phyloP scores from a whole-genome alignment of 2,797 vertebrate genomes.

The Poeciliopsis infans region DNA sequence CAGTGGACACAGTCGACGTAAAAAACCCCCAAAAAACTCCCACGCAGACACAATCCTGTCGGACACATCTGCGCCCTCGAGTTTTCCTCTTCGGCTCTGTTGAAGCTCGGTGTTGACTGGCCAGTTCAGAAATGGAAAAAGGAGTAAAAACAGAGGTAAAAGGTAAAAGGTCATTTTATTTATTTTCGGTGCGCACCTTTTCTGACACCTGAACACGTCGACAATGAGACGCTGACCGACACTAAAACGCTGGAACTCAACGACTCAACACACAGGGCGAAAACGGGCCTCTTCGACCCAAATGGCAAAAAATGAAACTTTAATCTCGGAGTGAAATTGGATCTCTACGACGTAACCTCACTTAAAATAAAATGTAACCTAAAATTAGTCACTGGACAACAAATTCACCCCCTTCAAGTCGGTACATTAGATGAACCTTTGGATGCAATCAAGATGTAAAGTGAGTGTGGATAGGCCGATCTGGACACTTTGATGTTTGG shows the following conservation, averaged over 20 bases:
- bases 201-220: slow-evolving; percentile 26
- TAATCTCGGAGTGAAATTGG: neutral
- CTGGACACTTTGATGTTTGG: neutral
- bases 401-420: neutral
- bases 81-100: slow-evolving; percentile 12
- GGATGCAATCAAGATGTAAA: neutral
- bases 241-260: slow-evolving; percentile 13
- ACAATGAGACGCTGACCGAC: slow-evolving; percentile 20
- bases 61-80: slow-evolving; percentile 18
- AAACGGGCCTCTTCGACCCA: neutral
- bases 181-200: slow-evolving; percentile 6
- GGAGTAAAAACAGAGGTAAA: neutral
- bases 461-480: neutral
- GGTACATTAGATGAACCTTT: neutral
- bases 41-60: slow-evolving; percentile 5
- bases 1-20: slow-evolving; percentile 8
- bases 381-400: neutral
- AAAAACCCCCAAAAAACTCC: neutral
- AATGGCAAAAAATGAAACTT: neutral
- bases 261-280: neutral
- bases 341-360: neutral
- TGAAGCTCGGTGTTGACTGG: slow-evolving; percentile 10
- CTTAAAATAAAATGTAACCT: neutral
- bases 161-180: no score
- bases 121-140: neutral